Evolutionary conservation across 2,797 vertebrate genomes (phyloP), one percentile per base, ranked within the genome.

Genomic region (Nannoperca australis): DNA sequence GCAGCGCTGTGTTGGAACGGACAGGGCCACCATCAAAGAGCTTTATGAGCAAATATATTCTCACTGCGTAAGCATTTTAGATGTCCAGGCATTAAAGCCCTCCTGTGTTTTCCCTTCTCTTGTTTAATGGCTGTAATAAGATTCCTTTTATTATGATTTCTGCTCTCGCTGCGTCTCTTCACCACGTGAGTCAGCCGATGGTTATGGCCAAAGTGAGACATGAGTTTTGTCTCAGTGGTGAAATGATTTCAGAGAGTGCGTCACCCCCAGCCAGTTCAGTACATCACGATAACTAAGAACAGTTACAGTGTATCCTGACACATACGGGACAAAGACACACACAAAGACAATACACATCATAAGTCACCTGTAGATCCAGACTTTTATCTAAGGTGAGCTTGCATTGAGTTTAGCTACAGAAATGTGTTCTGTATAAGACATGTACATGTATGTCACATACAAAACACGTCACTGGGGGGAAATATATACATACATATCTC

Each of bases 1-100:
- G 85, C 82, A 77, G 88, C 71, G 71, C 76, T 34, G 83, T 64
- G 83, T 69, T 85, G 83, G 76, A 88, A 87, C 53, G 14, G 91
- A 93, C 92, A 84, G 88, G 92, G 92, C 94, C 94, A 94, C 93
- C 94, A 85, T 94, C 92, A 93, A 92, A 92, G 92, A 83, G 81
- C 85, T 95, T 94, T 94, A 94, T 85, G 89, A 93, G 89, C 90
- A 90, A 91, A 93, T 91, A 92, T 91, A 92, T 92, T 93, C 91
- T 91, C 88, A 88, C 89, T 85, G 83, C 70, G 76, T 86, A 89
- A 92, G 91, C 88, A 87, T 91, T 92, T 93, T 85, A 81, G 89
- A 89, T 91, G 91, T 91, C 81, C 73, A 69, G 73, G 77, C 81
- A 73, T 88, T 89, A 79, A 89, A 90, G 83, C 36, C 63, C 89